Evolutionary conservation across 2,888 invertebrate species (phyloP), one percentile per base, ranked within the genome.

Genomic region (Tetramorium bicarinatum): DNA sequence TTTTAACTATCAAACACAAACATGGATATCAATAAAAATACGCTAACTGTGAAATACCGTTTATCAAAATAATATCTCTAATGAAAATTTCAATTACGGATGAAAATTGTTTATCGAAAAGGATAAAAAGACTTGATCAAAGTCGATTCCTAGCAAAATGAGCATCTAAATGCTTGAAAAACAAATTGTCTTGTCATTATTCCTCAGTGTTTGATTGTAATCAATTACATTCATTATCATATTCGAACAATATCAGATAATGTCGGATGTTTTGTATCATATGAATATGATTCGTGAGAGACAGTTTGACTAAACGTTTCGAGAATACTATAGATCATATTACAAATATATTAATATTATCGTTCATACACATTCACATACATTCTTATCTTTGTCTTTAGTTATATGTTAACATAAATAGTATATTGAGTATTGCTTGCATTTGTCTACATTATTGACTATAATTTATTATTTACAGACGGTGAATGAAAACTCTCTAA

Each of bases 401-500:
- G 21, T 64, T n/a, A 41, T 2, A 54, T 54, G 13, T 13, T 41
- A 21, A 41, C n/a, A 13, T 3, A 41, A 41, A 62, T 0, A n/a
- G 0, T 62, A 6, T 62, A 41, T 64, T 64, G n/a, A 4, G 6
- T 21, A 13, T 52, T 69, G 15, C 56, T 15, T 38, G 9, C 21
- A 11, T 44, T 54, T 38, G 13, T 64, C n/a, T 9, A 54, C 11
- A 1, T 21, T 21, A 54, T 54, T 52, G 38, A 71, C 25, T 56
- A 18, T 38, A 41, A 41, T 72, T 59, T 72, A 7, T 9, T 72
- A 11, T 88, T 93, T 96, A 66, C 95, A 99, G 97, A 96, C 96
- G 88, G 97, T 97, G 0, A 99, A 99, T 96, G 99, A 99, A 95
- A 97, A 98, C 92, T 99, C 99, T 0, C 94, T 99, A 84, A 98